Evolutionary conservation across 92 coral and sea anemone genomes (phyloP).

Genomic region (Montipora capitata): DNA sequence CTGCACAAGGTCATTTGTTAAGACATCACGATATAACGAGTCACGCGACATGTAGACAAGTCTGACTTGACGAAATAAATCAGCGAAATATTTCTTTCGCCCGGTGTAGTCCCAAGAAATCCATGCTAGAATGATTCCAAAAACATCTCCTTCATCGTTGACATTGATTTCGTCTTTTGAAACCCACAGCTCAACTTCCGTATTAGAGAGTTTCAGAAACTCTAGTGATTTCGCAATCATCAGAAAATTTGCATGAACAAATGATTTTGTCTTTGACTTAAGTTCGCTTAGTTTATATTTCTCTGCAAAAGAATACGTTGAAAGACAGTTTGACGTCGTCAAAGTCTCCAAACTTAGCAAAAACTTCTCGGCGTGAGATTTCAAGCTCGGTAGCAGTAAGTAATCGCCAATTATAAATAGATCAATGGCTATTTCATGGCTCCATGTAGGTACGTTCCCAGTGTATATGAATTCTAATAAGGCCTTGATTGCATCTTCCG

Average conservation of each 20-base stretch:
- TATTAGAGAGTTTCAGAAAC: background rate
- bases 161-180: slow-evolving; percentile 12
- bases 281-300: background rate
- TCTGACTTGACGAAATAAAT: slow-evolving; percentile 27
- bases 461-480: slow-evolving; percentile 15
- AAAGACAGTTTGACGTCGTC: background rate
- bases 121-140: slow-evolving; percentile 4
- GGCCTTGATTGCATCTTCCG: background rate
- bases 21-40: background rate
- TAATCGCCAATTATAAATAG: background rate
- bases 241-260: slow-evolving; percentile 8
- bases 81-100: slow-evolving; percentile 19
- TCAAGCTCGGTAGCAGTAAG: slow-evolving; percentile 1
- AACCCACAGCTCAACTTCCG: slow-evolving; percentile 1
- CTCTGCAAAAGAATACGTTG: slow-evolving; percentile 1
- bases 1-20: slow-evolving; percentile 8
- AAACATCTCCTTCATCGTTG: slow-evolving; percentile 2
- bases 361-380: background rate
- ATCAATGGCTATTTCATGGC: background rate
- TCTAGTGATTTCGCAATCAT: slow-evolving; percentile 2
- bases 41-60: slow-evolving; percentile 25
- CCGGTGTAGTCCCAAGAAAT: background rate
- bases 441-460: background rate
- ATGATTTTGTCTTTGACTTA: background rate
- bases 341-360: background rate